These are phyloP conservation scores for Pteruthius melanotis DNA, from an alignment of 2,113 vertebrate species.

Conservation along the genomic window DNA sequence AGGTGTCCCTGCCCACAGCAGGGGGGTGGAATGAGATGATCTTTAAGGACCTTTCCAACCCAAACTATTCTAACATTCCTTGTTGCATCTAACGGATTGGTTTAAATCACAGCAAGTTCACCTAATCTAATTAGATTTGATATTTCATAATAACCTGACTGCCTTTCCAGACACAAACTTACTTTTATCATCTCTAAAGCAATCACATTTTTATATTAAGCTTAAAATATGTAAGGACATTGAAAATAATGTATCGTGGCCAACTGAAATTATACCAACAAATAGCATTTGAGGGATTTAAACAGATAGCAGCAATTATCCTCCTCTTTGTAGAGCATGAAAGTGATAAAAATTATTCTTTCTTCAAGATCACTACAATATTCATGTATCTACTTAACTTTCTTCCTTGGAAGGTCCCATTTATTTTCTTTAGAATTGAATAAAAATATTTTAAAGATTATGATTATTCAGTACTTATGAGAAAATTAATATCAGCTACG, in stretches of 20 bases:
- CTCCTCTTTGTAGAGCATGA: slow-evolving; percentile 16
- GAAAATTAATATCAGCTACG: background rate
- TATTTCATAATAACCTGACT: background rate
- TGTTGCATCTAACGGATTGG: background rate
- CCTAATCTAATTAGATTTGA: background rate
- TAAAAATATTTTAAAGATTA: slow-evolving; percentile 52
- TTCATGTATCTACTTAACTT: slow-evolving; percentile 63
- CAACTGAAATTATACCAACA: slow-evolving; percentile 16
- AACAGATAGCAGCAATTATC: slow-evolving; percentile 49
- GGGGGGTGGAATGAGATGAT: background rate
- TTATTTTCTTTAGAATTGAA: slow-evolving; percentile 66
- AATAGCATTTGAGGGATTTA: slow-evolving; percentile 33
- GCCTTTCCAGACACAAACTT: background rate
- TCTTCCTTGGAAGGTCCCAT: slow-evolving; percentile 38
- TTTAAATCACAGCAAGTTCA: background rate
- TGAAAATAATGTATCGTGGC: background rate
- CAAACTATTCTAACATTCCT: background rate
- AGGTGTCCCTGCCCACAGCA: background rate
- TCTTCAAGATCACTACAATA: slow-evolving; percentile 52
- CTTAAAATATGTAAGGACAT: background rate
- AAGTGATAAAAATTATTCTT: slow-evolving; percentile 57
- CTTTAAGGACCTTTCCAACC: background rate
- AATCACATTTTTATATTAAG: slow-evolving; percentile 2
- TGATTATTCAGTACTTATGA: slow-evolving; percentile 4
- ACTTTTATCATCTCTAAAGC: background rate